Base-by-base conservation (phyloP, 2,888 invertebrate species). In the Yponomeuta sedellus region DNA sequence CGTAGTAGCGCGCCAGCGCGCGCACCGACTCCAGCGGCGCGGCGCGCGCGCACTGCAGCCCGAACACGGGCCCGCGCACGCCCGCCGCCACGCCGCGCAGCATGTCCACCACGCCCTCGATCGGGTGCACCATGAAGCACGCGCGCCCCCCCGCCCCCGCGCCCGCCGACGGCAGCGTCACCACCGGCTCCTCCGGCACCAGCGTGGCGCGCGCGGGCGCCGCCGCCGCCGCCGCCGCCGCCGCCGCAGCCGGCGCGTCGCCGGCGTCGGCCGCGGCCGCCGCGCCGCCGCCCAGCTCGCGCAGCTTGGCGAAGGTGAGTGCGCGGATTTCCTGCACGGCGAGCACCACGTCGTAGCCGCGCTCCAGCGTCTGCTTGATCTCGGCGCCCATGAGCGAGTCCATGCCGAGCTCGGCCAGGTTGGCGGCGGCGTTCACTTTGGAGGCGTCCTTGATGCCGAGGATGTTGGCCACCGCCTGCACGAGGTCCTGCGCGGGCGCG, bases 301-400 rank as follows among this genome's bases (percentile, higher is more conserved):
- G 16, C 34, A 82, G 93, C 93, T 88, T 94, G 25, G 94, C 93
- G 72, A 97, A 95, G 0, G 96, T 97, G 59, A 98, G 85, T 0
- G 93, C 93, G 64, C 97, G 93, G 68, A 98, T 95, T 72, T 98
- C 97, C 77, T 97, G 96, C 8, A 97, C 95, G 0, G 97, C 94
- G 2, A 99, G 90, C 78, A 95, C 94, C 65, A 98, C 89, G 77
- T 98, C 97, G 78, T 95, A 98, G 79, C 97, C 97, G 73, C 97
- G 92, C 81, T 98, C 98, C 40, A 98, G 83, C 0, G 96, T 95
- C 85, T 98, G 98, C 74, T 98, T 98, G 72, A 99, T 97, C 86
- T 99, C 98, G 0, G 98, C 97, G 0, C 97, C 97, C 97, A 98
- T 98, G 92, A 99, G 94, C 1, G 98, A 98, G 87, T 99, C 98